A percentile compares a stretch with the other conserved stretches of the same genome.
These are phyloP conservation scores for Gymnobelideus leadbeateri DNA, from an alignment of 2,113 vertebrate species.

Conservation along the genomic window DNA sequence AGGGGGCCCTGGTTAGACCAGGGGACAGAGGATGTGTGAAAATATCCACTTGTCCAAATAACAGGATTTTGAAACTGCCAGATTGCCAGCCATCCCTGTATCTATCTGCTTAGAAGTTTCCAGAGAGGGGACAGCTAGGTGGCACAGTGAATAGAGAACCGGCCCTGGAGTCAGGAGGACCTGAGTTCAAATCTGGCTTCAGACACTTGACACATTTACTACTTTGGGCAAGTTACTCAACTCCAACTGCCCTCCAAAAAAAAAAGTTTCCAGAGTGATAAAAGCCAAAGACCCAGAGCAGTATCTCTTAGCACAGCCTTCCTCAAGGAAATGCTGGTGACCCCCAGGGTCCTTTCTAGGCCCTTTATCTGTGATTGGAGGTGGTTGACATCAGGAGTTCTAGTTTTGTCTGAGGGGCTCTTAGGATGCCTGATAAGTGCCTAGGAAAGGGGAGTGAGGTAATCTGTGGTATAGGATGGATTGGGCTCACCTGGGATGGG, in stretches of 20 bases:
- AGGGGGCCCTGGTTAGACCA: background rate
- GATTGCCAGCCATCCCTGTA: background rate
- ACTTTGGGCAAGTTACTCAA: too few relatives aligned
- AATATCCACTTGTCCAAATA: background rate
- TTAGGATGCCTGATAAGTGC: background rate
- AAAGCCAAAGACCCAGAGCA: background rate
- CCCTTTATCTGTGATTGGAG: background rate
- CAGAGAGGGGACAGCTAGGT: too few relatives aligned
- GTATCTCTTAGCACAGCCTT: background rate
- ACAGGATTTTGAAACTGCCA: background rate
- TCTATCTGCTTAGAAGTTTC: background rate
- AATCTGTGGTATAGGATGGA: too few relatives aligned
- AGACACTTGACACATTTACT: too few relatives aligned
- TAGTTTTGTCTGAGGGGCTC: background rate
- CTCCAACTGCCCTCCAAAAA: too few relatives aligned
- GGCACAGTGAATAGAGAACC: too few relatives aligned
- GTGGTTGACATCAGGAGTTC: background rate
- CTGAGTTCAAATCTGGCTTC: too few relatives aligned
- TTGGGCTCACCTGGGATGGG: background rate
- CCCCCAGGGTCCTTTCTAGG: background rate
- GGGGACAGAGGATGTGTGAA: background rate
- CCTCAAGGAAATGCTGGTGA: background rate
- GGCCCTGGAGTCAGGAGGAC: too few relatives aligned
- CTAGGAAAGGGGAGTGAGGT: background rate
- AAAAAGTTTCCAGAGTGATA: background rate